Evolutionary conservation across 2,113 vertebrate species (phyloP).

Genomic region (Casuarius casuarius): DNA sequence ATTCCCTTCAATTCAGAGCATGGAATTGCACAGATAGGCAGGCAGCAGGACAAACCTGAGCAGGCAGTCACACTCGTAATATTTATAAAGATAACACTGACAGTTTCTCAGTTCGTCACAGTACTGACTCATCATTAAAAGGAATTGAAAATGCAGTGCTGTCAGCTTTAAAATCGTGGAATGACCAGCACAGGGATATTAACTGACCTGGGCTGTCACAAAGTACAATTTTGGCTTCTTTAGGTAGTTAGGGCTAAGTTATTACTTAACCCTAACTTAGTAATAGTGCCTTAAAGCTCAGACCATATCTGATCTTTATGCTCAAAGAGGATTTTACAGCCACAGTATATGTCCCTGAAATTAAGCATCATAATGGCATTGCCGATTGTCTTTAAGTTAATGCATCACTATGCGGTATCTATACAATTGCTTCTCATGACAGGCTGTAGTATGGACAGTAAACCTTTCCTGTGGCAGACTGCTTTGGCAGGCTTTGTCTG

Average conservation of each 20-base stretch:
- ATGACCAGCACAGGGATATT: neutral
- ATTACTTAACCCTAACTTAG: neutral
- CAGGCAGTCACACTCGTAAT: neutral
- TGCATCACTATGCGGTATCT: neutral
- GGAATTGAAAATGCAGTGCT: neutral
- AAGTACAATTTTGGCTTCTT: slow-evolving; percentile 34
- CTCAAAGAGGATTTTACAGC: slow-evolving; percentile 27
- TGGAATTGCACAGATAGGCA: neutral
- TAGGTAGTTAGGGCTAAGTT: neutral
- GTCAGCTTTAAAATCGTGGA: neutral
- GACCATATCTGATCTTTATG: neutral
- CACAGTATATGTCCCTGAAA: slow-evolving; percentile 15
- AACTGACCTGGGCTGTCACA: slow-evolving; percentile 19
- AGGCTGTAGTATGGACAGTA: neutral
- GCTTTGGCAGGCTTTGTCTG: slow-evolving; percentile 7
- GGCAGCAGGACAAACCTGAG: neutral
- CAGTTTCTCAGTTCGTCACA: neutral
- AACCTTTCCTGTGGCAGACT: neutral
- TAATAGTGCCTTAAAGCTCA: slow-evolving; percentile 25
- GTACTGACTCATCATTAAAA: neutral
- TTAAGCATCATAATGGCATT: neutral
- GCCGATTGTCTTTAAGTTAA: slow-evolving; percentile 31
- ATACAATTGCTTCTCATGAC: neutral
- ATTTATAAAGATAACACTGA: neutral
- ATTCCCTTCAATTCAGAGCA: neutral